These are phyloP conservation scores for Lepidurus couesii DNA, from an alignment of 1,140 invertebrate genomes.

Conservation along the genomic window DNA sequence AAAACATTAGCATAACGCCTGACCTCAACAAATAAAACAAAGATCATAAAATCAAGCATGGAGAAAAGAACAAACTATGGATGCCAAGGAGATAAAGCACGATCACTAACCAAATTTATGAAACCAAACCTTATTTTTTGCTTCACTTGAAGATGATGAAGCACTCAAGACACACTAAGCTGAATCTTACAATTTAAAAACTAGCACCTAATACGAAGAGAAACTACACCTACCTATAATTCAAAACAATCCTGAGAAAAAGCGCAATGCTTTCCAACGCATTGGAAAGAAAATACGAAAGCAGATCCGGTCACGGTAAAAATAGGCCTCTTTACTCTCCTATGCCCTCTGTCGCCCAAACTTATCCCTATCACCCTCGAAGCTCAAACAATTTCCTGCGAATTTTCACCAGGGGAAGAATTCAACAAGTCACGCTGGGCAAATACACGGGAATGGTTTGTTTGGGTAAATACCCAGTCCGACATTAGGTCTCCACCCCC, in stretches of 20 bases:
- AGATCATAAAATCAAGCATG: neutral
- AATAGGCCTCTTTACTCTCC: neutral
- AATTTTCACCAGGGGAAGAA: neutral
- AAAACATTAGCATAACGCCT: neutral
- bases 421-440: neutral
- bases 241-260: too few relatives aligned
- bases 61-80: neutral
- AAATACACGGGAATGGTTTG: neutral
- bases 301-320: neutral
- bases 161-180: neutral
- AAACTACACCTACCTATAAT: too few relatives aligned
- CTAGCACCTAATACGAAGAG: too few relatives aligned
- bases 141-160: neutral
- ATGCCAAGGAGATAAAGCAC: neutral
- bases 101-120: neutral
- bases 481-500: neutral
- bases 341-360: neutral
- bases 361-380: neutral
- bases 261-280: neutral
- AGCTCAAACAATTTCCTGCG: neutral
- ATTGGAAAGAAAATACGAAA: neutral
- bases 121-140: neutral
- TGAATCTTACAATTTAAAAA: neutral
- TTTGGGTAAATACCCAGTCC: neutral
- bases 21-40: neutral